Conservation (phyloP, 2,113 vertebrate species). For the Crotalus helleri region DNA sequence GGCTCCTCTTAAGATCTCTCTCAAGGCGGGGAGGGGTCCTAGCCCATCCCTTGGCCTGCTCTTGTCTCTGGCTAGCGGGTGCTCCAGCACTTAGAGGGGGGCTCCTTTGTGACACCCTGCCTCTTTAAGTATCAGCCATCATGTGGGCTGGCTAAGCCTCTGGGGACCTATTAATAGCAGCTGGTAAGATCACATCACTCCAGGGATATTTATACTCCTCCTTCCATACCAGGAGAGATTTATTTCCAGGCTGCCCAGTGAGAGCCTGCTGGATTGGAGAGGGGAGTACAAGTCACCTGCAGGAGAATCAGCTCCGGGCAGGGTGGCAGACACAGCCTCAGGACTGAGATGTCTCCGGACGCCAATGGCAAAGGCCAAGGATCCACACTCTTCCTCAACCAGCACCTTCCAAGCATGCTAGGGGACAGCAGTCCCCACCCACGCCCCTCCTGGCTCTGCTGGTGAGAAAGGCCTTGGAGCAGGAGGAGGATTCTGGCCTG, state of each 20-base stretch:
- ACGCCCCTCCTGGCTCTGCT: background rate
- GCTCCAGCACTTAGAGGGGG: background rate
- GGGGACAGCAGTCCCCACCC: background rate
- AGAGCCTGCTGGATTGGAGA: conserved; percentile 26
- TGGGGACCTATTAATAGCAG: conserved; percentile 82
- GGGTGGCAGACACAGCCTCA: background rate
- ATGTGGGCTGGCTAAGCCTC: conserved; percentile 67
- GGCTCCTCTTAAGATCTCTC: background rate
- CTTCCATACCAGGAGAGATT: conserved; percentile 81
- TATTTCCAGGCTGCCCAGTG: conserved; percentile 72
- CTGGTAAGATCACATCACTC: conserved; percentile 83
- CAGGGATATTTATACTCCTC: conserved; percentile 74
- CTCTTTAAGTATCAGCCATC: conserved; percentile 77
- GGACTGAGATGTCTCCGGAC: background rate
- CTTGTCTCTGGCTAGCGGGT: background rate
- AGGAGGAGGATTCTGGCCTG: background rate
- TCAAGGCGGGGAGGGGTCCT: background rate
- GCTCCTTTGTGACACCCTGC: conserved; percentile 52
- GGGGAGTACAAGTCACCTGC: background rate
- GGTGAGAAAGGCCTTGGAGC: background rate
- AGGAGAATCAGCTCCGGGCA: background rate
- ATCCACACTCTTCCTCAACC: background rate
- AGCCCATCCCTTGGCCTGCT: background rate
- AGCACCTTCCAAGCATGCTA: background rate
- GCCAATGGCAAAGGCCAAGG: background rate